Evolutionary conservation across 2,888 invertebrate species (phyloP).

Genomic region (Epinotia nisella): DNA sequence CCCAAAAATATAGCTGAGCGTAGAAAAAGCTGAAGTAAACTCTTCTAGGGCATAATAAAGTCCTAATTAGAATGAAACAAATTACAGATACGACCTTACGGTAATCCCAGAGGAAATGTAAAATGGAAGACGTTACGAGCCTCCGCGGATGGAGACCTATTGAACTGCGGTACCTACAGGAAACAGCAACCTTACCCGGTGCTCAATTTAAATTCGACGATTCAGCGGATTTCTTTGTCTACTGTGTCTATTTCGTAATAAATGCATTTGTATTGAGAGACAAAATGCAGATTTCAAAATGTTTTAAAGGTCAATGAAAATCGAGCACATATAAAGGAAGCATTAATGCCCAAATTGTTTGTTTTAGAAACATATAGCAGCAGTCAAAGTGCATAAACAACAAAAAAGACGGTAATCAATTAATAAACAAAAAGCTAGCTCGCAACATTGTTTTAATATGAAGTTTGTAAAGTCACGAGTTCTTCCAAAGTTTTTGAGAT

Average conservation of each 20-base stretch:
- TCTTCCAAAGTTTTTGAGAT: no score
- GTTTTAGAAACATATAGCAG: no score
- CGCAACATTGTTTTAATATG: no score
- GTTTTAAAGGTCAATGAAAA: no score
- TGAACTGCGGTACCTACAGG: constrained; percentile 29
- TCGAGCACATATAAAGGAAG: no score
- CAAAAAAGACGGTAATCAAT: no score
- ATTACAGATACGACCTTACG: constrained; percentile 27
- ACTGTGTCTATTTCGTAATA: not conserved
- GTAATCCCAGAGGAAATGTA: constrained; percentile 30
- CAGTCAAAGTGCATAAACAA: no score
- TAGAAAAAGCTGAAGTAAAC: constrained; percentile 5
- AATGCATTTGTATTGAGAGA: not conserved
- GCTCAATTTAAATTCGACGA: constrained; percentile 28
- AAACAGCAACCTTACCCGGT: constrained; percentile 11
- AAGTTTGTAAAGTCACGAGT: no score
- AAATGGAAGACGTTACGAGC: constrained; percentile 41
- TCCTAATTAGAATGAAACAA: constrained; percentile 21
- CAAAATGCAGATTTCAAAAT: not conserved
- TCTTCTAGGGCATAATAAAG: constrained; percentile 13
- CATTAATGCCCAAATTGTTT: no score
- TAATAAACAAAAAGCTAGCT: no score
- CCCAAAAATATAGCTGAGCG: constrained; percentile 10
- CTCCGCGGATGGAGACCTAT: constrained; percentile 33
- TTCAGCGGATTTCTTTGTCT: constrained; percentile 18